Base-by-base conservation (phyloP, 2,113 vertebrate species). In the Datnioides undecimradiatus region DNA sequence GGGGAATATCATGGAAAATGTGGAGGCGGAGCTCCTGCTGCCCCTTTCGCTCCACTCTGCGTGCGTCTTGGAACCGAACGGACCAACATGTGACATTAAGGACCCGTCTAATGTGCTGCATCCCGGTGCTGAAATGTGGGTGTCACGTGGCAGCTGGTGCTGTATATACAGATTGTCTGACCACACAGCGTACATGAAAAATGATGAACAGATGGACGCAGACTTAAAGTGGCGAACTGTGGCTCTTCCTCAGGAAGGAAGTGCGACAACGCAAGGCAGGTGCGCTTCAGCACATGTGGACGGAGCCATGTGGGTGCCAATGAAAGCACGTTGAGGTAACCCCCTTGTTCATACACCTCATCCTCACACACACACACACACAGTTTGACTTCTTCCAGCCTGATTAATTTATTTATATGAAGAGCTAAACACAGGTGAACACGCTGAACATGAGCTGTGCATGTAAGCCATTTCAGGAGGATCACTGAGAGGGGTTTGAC, bases 81-180 rank as follows among this genome's bases (percentile, higher is more conserved):
- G 23, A 49, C 31, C 16, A 40, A 31, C 8, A 67, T 65, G 29
- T 70, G 70, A 70, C 80, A 76, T 63, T 23, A 76, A 40, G 41
- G 68, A 59, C 7, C 64, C 29, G 54, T 36, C 75, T 36, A 31
- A 55, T 34, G 71, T 29, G 58, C 49, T 64, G 70, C 41, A n/a
- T 80, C 73, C 46, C 43, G 4, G 49, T 16, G 71, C 67, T 65
- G 45, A 80, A 73, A 74, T 54, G 29, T 58, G 55, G 23, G 21
- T 76, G 77, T 78, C 75, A 76, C 38, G 57, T 41, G 59, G 82
- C 85, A 87, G 85, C 85, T 90, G 85, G 64, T 69, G n/a, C 31
- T 72, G 82, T 75, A 48, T 77, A 85, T 27, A 84, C 65, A 78
- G 31, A 0, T 3, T 27, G 64, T 64, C 59, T 64, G 84, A 78